Base-by-base conservation (phyloP, 2,888 invertebrate species). In the Drosophila vallismaia region DNA sequence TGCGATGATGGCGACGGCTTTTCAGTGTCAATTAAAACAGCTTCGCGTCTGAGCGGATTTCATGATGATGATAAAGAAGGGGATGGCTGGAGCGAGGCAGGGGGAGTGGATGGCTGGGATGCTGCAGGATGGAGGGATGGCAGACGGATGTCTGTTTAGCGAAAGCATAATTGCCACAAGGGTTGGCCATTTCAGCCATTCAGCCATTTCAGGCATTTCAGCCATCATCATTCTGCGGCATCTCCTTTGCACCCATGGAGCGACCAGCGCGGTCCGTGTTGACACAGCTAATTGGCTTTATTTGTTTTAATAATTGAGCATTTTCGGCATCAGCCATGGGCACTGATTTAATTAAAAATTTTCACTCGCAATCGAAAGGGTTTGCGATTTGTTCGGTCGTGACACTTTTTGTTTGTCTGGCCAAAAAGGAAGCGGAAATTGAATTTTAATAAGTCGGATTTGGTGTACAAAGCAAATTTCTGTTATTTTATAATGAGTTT, bases 231-330 rank as follows among this genome's bases (percentile, higher is more conserved):
- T 44, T 46, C 70, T 46, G 45, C 54, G 40, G 24, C 42, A 71
- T 53, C 9, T 19, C 46, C 45, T 19, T 10, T 24, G 44, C 44
- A 42, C 42, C 42, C 42, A 42, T 8, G 46, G 8, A 6, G 26
- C 14, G 9, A 19, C n/a, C 45, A 7, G n/a, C 33, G 59, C 36
- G 36, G 53, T 69, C 49, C 58, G 63, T 89, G 89, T 89, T 90
- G 90, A 89, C 90, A 89, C 87, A 89, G 81, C 90, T 89, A 90
- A 90, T 90, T 90, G 89, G 83, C 81, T 89, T 89, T 89, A 89
- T 90, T 89, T 90, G 89, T 88, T 90, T 88, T 90, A 88, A 79
- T 88, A 89, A 89, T 89, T 89, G 89, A 88, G 89, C 89, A 77
- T 86, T 89, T 90, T 85, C 79, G 77, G 64, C 55, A 42, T 26